Evolutionary conservation across 2,113 vertebrate species (phyloP).

Genomic region (Bubalus kerabau): DNA sequence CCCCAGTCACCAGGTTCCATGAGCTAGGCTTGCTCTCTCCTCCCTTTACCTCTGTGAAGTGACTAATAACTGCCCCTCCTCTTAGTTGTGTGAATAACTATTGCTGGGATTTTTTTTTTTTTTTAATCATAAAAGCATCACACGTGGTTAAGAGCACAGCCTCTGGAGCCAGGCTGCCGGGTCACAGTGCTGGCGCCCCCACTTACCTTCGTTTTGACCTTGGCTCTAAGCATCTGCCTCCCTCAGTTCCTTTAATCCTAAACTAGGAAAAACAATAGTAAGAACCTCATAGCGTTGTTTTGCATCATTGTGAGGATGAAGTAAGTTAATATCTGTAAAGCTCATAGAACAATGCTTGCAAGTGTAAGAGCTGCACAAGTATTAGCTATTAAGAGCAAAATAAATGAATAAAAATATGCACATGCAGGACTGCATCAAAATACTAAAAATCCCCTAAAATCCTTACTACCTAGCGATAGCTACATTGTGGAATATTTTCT

Average conservation of each 20-base stretch:
- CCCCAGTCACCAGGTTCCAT: not conserved
- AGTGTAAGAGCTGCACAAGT: not conserved
- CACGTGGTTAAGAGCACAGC: not conserved
- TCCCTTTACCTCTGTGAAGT: not conserved
- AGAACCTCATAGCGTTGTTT: not conserved
- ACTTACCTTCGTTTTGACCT: not conserved
- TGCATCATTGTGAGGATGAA: not conserved
- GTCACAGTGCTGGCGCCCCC: not conserved
- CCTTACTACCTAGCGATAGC: not conserved
- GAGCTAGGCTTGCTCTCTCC: not conserved
- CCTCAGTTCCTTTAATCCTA: not conserved
- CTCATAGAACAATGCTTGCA: not conserved
- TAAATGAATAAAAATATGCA: not conserved
- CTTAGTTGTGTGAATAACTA: not conserved
- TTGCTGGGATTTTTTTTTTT: not conserved
- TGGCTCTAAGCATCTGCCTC: not conserved
- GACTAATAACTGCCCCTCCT: not conserved
- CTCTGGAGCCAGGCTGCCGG: not conserved
- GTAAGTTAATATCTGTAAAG: not conserved
- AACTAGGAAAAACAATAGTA: not conserved
- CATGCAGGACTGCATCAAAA: not conserved
- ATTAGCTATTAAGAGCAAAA: not conserved
- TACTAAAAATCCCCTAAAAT: not conserved
- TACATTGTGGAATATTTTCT: not conserved
- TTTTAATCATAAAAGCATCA: not conserved